phyloP scores from a whole-genome alignment of 1,140 invertebrate species.

The Eubasilissa regina region DNA sequence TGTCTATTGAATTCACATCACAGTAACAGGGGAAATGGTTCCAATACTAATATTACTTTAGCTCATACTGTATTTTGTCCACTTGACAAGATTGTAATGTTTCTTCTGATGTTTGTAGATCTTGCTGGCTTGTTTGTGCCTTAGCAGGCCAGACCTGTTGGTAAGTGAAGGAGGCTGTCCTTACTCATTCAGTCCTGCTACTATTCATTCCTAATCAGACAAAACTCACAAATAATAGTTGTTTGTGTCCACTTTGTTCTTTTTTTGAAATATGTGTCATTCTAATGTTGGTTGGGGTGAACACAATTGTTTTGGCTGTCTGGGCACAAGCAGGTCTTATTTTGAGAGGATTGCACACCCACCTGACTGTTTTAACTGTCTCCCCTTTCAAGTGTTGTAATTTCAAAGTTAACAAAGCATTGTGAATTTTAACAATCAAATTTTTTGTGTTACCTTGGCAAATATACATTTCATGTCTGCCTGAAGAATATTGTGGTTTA shows the following conservation, averaged over 20 bases:
- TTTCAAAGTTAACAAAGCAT: conserved; percentile 41
- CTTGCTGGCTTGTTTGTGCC: conserved; percentile 81
- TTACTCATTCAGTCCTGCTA: conserved; percentile 42
- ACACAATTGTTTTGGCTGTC: conserved; percentile 10
- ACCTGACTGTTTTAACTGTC: conserved; percentile 50
- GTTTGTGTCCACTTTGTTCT: conserved; percentile 47
- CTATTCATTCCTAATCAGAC: conserved; percentile 25
- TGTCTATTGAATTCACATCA: conserved; percentile 29
- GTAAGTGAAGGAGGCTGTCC: conserved; percentile 72
- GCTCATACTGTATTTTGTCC: conserved; percentile 5
- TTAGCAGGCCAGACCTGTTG: conserved; percentile 79
- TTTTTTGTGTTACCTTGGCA: conserved; percentile 51
- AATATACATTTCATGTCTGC: conserved; percentile 55
- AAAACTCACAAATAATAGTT: conserved; percentile 51
- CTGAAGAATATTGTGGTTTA: conserved; percentile 14
- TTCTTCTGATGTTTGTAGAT: conserved; percentile 72
- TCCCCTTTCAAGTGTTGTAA: conserved; percentile 42
- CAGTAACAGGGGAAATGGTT: conserved; percentile 22
- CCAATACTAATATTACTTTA: conserved; percentile 21
- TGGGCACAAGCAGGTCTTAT: conserved; percentile 47
- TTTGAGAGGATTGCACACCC: conserved; percentile 31
- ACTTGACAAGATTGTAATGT: conserved; percentile 46
- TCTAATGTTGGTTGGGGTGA: conserved; percentile 9
- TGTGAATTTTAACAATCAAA: conserved; percentile 40
- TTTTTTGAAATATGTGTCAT: conserved; percentile 36